Evolutionary conservation across 2,113 vertebrate species (phyloP).

Genomic region (Corvus moneduloides): DNA sequence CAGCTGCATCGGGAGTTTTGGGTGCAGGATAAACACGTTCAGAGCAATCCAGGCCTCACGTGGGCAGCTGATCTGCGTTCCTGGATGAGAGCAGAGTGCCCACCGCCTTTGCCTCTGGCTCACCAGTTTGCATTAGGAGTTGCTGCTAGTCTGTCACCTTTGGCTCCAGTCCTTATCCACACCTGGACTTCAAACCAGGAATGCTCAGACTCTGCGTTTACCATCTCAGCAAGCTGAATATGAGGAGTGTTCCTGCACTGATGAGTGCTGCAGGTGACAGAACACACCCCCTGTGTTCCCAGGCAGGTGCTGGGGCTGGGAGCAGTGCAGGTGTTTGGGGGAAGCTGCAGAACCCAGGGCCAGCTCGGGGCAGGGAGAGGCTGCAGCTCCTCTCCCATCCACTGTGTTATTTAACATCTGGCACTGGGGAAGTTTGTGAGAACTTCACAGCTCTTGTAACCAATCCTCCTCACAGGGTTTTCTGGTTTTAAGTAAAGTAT

Average conservation of each 20-base stretch:
- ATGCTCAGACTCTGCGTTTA: neutral
- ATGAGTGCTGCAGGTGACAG: neutral
- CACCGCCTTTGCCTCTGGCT: neutral
- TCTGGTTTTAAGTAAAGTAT: neutral
- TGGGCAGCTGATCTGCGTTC: neutral
- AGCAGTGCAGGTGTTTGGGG: neutral
- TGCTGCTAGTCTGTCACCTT: neutral
- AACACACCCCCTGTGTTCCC: neutral
- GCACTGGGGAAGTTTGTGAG: neutral
- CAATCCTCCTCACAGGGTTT: neutral
- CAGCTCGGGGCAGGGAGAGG: rapidly evolving
- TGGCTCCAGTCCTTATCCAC: neutral
- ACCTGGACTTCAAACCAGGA: neutral
- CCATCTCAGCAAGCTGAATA: neutral
- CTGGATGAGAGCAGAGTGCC: neutral
- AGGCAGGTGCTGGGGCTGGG: neutral
- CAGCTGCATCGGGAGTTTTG: neutral
- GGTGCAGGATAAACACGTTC: neutral
- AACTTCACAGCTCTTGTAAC: neutral
- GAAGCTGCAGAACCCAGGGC: neutral
- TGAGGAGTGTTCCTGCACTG: neutral
- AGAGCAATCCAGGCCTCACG: neutral
- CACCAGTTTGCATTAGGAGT: neutral
- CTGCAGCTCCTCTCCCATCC: neutral
- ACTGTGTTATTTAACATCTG: neutral